Conservation (phyloP, 2,113 vertebrate species). For the Saguinus imperator region DNA sequence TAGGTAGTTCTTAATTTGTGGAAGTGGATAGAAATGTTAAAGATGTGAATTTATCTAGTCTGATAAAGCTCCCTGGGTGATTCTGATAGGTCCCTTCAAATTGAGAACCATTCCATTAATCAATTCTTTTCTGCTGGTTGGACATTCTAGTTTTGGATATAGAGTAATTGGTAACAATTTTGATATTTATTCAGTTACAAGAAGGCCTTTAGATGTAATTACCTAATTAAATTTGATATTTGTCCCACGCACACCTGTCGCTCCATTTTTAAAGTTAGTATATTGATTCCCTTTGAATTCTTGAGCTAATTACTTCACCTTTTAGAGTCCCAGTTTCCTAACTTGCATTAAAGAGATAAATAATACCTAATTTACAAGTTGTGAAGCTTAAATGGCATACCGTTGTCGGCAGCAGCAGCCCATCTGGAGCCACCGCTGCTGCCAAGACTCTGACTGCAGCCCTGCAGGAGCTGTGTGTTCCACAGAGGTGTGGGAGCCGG, state of each 20-base stretch:
- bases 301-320: neutral
- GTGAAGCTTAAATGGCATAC: neutral
- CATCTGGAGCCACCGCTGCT: too few relatives aligned
- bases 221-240: neutral
- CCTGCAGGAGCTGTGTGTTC: too few relatives aligned
- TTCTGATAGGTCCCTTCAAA: neutral
- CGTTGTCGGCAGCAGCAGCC: too few relatives aligned
- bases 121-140: neutral
- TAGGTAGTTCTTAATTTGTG: neutral
- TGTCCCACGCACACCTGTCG: neutral
- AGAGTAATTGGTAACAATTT: neutral
- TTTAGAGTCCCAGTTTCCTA: neutral
- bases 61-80: neutral
- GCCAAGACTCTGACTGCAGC: too few relatives aligned
- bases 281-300: neutral
- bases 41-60: neutral
- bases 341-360: neutral
- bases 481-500: too few relatives aligned
- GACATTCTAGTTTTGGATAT: neutral
- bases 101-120: neutral
- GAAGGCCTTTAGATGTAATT: neutral
- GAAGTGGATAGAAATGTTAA: neutral
- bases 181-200: neutral
- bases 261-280: neutral
- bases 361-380: neutral